phyloP scores from a whole-genome alignment of 1,140 invertebrate species.

The Yoshiicerus persimilis region DNA sequence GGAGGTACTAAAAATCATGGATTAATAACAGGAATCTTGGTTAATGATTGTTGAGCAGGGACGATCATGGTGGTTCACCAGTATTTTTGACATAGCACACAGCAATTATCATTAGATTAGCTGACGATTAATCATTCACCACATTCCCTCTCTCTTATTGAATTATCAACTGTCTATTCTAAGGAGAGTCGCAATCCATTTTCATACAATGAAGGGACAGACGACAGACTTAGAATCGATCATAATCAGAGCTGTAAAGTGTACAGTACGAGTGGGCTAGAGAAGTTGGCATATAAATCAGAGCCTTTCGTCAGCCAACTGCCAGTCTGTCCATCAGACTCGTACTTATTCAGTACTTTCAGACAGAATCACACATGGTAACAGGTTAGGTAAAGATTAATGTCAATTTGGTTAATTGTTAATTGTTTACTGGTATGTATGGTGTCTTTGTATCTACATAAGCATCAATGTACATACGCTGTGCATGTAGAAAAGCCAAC shows the following conservation, averaged over 20 bases:
- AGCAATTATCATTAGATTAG: too few relatives aligned
- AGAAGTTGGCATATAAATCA: too few relatives aligned
- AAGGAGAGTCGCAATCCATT: not conserved
- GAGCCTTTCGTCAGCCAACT: not conserved
- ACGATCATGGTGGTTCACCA: too few relatives aligned
- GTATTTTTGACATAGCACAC: too few relatives aligned
- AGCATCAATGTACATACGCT: too few relatives aligned
- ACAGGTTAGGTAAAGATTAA: not conserved
- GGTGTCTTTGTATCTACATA: too few relatives aligned
- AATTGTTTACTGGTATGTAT: too few relatives aligned
- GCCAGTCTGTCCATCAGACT: not conserved
- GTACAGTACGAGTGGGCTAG: not conserved
- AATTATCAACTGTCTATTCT: not conserved
- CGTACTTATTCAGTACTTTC: not conserved
- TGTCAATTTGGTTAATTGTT: not conserved
- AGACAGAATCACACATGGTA: not conserved
- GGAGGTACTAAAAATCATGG: too few relatives aligned
- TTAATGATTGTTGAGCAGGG: too few relatives aligned
- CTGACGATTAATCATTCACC: not conserved
- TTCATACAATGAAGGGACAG: not conserved
- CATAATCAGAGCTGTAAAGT: not conserved
- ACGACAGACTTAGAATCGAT: not conserved
- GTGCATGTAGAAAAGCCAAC: too few relatives aligned
- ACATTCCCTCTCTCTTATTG: not conserved
- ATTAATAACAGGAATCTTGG: too few relatives aligned